These are phyloP conservation scores for Ormyrus pomaceus DNA, from an alignment of 2,888 invertebrate genomes.

Conservation along the genomic window DNA sequence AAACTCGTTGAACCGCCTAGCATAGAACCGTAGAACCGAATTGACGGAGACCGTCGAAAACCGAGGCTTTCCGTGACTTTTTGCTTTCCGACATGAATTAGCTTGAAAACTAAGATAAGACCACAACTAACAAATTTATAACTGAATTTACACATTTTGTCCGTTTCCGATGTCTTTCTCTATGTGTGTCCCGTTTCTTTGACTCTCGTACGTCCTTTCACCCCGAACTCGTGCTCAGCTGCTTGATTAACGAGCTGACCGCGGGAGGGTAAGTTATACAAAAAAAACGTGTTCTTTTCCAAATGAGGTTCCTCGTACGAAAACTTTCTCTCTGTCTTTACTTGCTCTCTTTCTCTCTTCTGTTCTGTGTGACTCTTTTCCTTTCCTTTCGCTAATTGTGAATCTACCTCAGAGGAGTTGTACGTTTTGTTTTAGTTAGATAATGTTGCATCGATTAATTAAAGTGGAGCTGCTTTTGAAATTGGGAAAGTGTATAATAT, in stretches of 20 bases:
- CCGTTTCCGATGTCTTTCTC: constrained; percentile 73
- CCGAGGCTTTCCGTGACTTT: too few species aligned
- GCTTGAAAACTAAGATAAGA: neutral
- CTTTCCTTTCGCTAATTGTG: neutral
- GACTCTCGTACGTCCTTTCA: constrained; percentile 73
- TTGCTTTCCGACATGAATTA: too few species aligned
- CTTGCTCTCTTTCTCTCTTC: too few species aligned
- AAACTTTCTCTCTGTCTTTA: neutral
- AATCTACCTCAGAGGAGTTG: too few species aligned
- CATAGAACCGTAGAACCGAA: too few species aligned
- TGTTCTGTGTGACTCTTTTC: too few species aligned
- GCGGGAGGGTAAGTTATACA: constrained; percentile 85
- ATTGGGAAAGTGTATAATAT: too few species aligned
- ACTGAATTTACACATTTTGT: constrained; percentile 43
- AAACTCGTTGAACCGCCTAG: too few species aligned
- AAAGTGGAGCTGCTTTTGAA: too few species aligned
- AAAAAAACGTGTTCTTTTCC: constrained; percentile 55
- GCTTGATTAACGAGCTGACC: constrained; percentile 90
- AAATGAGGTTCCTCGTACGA: neutral
- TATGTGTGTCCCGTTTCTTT: constrained; percentile 73
- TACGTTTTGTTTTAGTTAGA: too few species aligned
- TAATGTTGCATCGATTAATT: too few species aligned
- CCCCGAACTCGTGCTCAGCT: constrained; percentile 79
- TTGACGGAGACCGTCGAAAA: too few species aligned
- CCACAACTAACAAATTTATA: constrained; percentile 3